phyloP scores from a whole-genome alignment of 2,888 invertebrate species.

The Andrena trimmerana region DNA sequence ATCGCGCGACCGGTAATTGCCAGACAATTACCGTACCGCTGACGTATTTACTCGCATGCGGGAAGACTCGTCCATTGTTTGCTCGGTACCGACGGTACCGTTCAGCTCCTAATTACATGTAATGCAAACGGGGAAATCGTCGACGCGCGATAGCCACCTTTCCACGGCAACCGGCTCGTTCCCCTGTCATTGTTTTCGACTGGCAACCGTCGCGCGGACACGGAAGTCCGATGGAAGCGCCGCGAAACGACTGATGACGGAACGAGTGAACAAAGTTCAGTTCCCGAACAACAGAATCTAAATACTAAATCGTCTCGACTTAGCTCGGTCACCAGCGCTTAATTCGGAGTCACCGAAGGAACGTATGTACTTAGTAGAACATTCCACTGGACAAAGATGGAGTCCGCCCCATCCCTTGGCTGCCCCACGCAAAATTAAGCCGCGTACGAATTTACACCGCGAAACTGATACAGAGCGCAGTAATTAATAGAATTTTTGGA shows the following conservation, averaged over 20 bases:
- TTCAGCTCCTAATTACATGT: slow-evolving; percentile 73
- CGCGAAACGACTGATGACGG: slow-evolving; percentile 12
- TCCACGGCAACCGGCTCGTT: slow-evolving; percentile 1
- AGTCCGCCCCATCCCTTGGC: no score
- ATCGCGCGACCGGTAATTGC: slow-evolving; percentile 75
- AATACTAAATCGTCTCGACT: no score
- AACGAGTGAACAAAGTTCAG: slow-evolving; percentile 28
- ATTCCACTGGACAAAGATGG: no score
- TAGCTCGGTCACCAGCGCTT: no score
- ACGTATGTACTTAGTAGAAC: no score
- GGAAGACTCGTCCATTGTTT: slow-evolving; percentile 77
- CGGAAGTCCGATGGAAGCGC: slow-evolving; percentile 36
- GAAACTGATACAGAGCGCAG: no score
- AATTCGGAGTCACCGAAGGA: no score
- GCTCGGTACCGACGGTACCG: slow-evolving; percentile 64
- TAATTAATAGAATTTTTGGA: no score
- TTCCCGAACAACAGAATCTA: slow-evolving; percentile 9
- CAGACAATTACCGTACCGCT: slow-evolving; percentile 76
- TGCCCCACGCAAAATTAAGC: no score
- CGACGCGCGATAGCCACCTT: slow-evolving; percentile 30
- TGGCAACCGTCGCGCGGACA: slow-evolving; percentile 36
- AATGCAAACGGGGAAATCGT: slow-evolving; percentile 68
- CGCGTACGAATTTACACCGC: no score
- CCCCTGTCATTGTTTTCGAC: slow-evolving; percentile 26
- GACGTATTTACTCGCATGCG: slow-evolving; percentile 78